Evolutionary conservation across 2,888 invertebrate genomes (phyloP).

Genomic region (Euproctis similis): DNA sequence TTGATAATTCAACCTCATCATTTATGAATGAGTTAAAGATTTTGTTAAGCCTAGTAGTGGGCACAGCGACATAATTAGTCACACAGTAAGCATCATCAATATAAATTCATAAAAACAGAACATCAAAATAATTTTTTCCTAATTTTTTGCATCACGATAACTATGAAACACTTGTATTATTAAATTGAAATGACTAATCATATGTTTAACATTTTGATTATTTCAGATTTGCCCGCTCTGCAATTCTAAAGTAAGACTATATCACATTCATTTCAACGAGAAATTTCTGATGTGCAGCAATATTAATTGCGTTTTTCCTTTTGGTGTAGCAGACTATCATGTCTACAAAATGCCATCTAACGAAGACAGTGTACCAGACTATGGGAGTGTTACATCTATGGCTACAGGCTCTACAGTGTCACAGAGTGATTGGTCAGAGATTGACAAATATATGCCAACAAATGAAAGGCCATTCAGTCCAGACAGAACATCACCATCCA

Average conservation of each 20-base stretch:
- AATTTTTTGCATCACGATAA: too few relatives aligned
- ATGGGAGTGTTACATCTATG: constrained; percentile 1
- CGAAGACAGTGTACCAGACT: constrained; percentile 23
- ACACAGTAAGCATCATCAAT: too few relatives aligned
- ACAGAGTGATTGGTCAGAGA: constrained; percentile 32
- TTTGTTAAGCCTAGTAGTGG: too few relatives aligned
- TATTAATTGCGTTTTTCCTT: constrained; percentile 46
- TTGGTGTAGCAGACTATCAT: constrained; percentile 40
- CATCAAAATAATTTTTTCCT: too few relatives aligned
- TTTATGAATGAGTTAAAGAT: too few relatives aligned
- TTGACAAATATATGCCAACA: constrained; percentile 27
- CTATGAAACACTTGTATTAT: too few relatives aligned
- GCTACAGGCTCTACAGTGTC: constrained; percentile 29
- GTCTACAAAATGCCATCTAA: constrained; percentile 29
- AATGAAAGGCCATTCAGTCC: constrained; percentile 23
- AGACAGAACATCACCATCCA: constrained; percentile 3
- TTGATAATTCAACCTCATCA: too few relatives aligned
- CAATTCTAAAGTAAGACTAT: constrained; percentile 31
- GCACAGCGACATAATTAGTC: too few relatives aligned
- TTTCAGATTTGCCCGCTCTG: constrained; percentile 53
- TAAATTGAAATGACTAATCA: too few relatives aligned
- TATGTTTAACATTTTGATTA: constrained; percentile 1
- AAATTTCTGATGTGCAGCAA: constrained; percentile 55
- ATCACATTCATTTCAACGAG: constrained; percentile 43
- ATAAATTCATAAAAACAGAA: too few relatives aligned